These are phyloP conservation scores for Silurus asotus DNA, from an alignment of 2,113 vertebrate genomes.

Conservation along the genomic window DNA sequence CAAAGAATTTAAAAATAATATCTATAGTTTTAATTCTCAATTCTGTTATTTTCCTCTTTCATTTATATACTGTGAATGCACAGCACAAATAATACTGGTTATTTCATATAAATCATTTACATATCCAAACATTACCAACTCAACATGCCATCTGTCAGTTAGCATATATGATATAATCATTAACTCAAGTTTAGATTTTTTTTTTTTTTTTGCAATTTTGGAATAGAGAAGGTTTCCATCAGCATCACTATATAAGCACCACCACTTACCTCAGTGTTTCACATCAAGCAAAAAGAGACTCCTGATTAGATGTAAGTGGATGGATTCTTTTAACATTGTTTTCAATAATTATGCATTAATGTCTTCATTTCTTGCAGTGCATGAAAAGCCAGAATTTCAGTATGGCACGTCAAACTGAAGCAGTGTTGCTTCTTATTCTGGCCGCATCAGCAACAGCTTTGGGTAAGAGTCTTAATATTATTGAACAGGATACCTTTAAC, in stretches of 20 bases:
- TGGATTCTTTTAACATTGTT: neutral
- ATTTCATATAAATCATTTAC: neutral
- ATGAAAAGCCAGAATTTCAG: neutral
- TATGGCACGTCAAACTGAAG: neutral
- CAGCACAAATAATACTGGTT: neutral
- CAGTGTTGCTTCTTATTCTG: neutral
- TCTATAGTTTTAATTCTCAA: no score
- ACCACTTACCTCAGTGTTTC: neutral
- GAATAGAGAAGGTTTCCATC: neutral
- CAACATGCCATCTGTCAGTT: neutral
- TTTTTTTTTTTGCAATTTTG: neutral
- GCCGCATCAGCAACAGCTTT: neutral
- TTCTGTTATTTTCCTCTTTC: neutral
- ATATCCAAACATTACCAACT: neutral
- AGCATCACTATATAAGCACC: neutral
- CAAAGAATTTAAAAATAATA: no score
- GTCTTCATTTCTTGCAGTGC: neutral
- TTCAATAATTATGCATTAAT: neutral
- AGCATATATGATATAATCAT: neutral
- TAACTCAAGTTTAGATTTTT: neutral
- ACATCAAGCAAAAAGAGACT: neutral
- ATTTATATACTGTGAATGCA: neutral
- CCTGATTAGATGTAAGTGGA: neutral
- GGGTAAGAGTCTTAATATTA: neutral
- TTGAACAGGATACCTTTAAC: no score